Evolutionary conservation across 2,113 vertebrate genomes (phyloP).

Genomic region (Nycticorax nycticorax): DNA sequence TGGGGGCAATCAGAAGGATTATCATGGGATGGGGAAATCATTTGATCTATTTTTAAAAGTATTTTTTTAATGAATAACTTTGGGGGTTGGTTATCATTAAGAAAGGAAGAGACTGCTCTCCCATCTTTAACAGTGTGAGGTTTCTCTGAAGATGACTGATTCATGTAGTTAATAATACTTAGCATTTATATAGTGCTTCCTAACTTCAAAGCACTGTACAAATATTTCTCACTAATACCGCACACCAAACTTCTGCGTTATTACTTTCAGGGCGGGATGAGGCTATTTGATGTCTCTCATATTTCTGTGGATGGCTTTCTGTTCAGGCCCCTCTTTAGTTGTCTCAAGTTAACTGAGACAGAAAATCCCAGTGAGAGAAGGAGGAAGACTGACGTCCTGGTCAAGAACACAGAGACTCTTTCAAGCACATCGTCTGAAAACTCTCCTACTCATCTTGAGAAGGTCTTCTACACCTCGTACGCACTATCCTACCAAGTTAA

Average conservation of each 20-base stretch:
- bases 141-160: slow-evolving; percentile 55
- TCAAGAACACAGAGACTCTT: not conserved
- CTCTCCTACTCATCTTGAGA: not conserved
- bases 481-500: not conserved
- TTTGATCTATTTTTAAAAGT: slow-evolving; percentile 70
- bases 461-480: not conserved
- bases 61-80: slow-evolving; percentile 58
- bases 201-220: slow-evolving; percentile 51
- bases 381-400: not conserved
- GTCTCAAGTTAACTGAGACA: not conserved
- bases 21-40: slow-evolving; percentile 36
- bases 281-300: not conserved
- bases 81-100: slow-evolving; percentile 52
- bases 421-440: not conserved
- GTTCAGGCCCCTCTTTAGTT: not conserved
- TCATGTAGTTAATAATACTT: slow-evolving; percentile 46
- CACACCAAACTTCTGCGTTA: not conserved
- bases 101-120: slow-evolving; percentile 24
- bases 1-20: slow-evolving; percentile 56
- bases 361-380: not conserved
- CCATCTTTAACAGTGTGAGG: slow-evolving; percentile 17
- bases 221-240: not conserved
- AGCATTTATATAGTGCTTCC: slow-evolving; percentile 41
- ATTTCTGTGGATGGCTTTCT: not conserved
- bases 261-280: not conserved